Evolutionary conservation across 2,888 invertebrate species (phyloP).

Genomic region (Metacarcinus magister): DNA sequence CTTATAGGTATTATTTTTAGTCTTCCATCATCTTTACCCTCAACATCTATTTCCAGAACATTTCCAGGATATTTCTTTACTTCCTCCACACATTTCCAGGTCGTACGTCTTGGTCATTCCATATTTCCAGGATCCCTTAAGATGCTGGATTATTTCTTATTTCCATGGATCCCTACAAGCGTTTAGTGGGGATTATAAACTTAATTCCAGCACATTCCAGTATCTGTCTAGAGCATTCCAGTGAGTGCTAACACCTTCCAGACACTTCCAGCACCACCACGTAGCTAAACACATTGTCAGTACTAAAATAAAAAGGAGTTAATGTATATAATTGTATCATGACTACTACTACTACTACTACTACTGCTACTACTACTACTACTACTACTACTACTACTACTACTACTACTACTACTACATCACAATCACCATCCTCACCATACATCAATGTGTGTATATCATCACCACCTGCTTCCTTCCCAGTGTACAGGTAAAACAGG

Average conservation of each 20-base stretch:
- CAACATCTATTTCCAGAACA: neutral
- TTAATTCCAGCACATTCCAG: neutral
- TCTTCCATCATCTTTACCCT: neutral
- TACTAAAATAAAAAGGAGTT: too few relatives aligned
- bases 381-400: constrained; percentile 26
- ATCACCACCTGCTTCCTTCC: too few relatives aligned
- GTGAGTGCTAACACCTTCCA: neutral
- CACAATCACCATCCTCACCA: too few relatives aligned
- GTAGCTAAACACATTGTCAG: too few relatives aligned
- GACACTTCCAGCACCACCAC: neutral
- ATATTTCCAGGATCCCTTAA: neutral
- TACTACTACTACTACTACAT: neutral
- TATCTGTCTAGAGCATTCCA: neutral
- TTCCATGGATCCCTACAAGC: neutral
- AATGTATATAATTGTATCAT: too few relatives aligned
- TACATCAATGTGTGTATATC: too few relatives aligned
- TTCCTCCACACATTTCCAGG: neutral
- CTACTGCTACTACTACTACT: constrained; percentile 14
- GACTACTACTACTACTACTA: constrained; percentile 9
- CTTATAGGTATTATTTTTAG: too few relatives aligned
- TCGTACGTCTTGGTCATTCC: neutral
- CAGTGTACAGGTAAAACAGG: too few relatives aligned
- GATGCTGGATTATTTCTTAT: neutral
- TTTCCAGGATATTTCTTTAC: neutral
- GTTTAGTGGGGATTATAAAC: neutral